phyloP scores from a whole-genome alignment of 2,888 invertebrate genomes.

The Amiota minor region DNA sequence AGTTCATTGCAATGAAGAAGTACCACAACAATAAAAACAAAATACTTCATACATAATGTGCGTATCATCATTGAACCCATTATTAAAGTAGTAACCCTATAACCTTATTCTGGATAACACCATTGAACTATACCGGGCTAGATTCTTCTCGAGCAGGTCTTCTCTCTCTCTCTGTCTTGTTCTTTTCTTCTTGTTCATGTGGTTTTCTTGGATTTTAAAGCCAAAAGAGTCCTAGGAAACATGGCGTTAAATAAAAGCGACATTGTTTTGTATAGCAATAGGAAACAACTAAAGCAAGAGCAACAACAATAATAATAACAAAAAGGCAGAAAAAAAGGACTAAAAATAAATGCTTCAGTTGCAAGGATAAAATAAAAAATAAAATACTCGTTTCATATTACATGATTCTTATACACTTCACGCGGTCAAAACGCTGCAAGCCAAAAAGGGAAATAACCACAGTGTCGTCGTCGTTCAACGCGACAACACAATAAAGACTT shows the following conservation, averaged over 20 bases:
- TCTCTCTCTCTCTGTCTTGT: background rate
- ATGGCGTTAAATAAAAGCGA: constrained; percentile 28
- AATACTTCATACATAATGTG: background rate
- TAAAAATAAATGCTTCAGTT: background rate
- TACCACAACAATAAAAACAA: background rate
- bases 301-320: background rate
- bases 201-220: constrained; percentile 8
- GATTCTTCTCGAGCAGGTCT: background rate
- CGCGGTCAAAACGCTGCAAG: constrained; percentile 55
- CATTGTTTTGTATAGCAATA: constrained; percentile 18
- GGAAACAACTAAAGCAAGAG: background rate
- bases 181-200: background rate
- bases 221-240: constrained; percentile 7
- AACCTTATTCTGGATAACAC: constrained; percentile 8
- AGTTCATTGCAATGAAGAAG: background rate
- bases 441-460: constrained; percentile 61
- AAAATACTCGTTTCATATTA: constrained; percentile 27
- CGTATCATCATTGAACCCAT: background rate
- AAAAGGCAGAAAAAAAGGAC: constrained; percentile 5
- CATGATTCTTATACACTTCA: constrained; percentile 30
- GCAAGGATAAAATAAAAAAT: background rate
- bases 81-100: constrained; percentile 16
- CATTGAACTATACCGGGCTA: background rate
- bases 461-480: constrained; percentile 48
- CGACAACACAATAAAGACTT: constrained; percentile 13